Conservation (phyloP, 2,888 invertebrate species). For the Tyria jacobaeae region DNA sequence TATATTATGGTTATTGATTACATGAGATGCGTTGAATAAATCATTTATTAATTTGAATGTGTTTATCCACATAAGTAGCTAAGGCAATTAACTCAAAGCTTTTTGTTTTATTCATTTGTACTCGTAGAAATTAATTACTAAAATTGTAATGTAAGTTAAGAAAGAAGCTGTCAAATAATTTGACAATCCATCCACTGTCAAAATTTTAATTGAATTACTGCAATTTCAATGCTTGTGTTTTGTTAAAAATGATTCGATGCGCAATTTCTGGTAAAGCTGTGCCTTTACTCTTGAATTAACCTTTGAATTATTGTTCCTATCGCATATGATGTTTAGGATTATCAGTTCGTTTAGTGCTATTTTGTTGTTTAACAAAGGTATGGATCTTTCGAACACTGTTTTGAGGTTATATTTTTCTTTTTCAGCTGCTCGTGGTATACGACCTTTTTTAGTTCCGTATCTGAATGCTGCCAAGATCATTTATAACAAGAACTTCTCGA, state of each 20-base stretch:
- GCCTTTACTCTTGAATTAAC: slow-evolving; percentile 22
- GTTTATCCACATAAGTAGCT: neutral
- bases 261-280: slow-evolving; percentile 69
- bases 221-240: slow-evolving; percentile 25
- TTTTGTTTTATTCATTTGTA: neutral
- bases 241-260: slow-evolving; percentile 66
- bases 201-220: slow-evolving; percentile 3
- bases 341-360: slow-evolving; percentile 26
- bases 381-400: slow-evolving; percentile 44
- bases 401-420: slow-evolving; percentile 71
- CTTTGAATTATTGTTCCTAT: slow-evolving; percentile 11
- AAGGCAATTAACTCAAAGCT: neutral
- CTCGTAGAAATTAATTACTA: neutral
- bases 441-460: slow-evolving; percentile 62
- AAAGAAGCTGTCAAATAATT: slow-evolving; percentile 11
- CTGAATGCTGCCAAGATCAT: slow-evolving; percentile 67
- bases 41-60: neutral
- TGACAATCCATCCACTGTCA: slow-evolving; percentile 7
- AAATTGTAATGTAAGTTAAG: neutral
- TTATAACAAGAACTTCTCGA: slow-evolving; percentile 57
- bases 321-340: too few relatives aligned
- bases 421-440: slow-evolving; percentile 72
- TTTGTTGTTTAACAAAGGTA: slow-evolving; percentile 41
- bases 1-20: neutral
- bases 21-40: neutral